Base-by-base conservation (phyloP, 2,888 invertebrate genomes). In the Hipparchia sbordonii region DNA sequence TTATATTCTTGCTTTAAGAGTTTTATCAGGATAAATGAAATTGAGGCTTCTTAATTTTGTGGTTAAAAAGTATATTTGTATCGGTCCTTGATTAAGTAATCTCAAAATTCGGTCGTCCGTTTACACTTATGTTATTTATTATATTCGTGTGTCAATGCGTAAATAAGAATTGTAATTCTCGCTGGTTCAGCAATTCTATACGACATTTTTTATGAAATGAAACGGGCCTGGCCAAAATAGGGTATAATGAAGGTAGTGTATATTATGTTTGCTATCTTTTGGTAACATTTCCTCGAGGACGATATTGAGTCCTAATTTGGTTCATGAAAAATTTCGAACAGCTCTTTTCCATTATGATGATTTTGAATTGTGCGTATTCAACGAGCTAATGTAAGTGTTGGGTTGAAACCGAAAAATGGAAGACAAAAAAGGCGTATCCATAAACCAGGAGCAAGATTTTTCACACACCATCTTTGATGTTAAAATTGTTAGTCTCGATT, bases 1-100 rank as follows among this genome's bases (percentile, higher is more conserved):
- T 59, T 33, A 33, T 0, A 39, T 33, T 52, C 10, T 54, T 10
- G 13, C 9, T 45, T 46, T 46, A 33, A 66, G n/a, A 54, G 39
- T 54, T 54, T 48, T 51, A 59, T 33, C 8, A 12, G 12, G n/a
- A 60, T 46, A 9, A 9, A 48, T 39, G 48, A 59, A 33, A 51
- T 48, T 68, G 6, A 33, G 68, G 33, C 48, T 51, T 68, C 59
- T 7, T 33, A 51, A 45, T 54, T 3, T 48, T 48, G 23, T 56
- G 23, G 56, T 67, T 13, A 39, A 13, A 45, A 46, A 52, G 9
- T 56, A 60, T 59, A 60, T 48, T 68, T 60, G 10, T 59, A 48
- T 48, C 33, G 46, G 48, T 67, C 33, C 46, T 48, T 61, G 45
- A 33, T 23, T 33, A 13, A 61, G 57, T n/a, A 54, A 39, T n/a